A percentile compares a stretch with the other conserved stretches of the same genome.
Conservation (phyloP, 1,140 invertebrate species). For the Formica selysi region DNA sequence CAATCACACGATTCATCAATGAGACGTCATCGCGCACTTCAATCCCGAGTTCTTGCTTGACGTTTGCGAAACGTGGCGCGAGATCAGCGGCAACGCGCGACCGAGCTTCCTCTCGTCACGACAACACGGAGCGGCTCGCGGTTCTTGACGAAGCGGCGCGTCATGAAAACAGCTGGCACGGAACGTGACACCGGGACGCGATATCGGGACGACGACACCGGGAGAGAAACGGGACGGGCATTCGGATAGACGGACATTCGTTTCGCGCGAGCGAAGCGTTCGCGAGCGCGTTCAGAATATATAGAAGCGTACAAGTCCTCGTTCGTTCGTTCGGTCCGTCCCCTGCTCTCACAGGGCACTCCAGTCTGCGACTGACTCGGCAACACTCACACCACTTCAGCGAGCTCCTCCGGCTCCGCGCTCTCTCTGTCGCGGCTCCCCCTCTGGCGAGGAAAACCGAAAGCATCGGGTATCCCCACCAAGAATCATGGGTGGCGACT, state of each 20-base stretch:
- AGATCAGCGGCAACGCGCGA: neutral
- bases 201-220: constrained; percentile 2
- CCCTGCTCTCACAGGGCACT: constrained; percentile 86
- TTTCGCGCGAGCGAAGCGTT: constrained; percentile 65
- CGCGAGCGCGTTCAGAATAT: constrained; percentile 58
- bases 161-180: constrained; percentile 51
- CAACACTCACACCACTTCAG: constrained; percentile 86
- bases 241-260: constrained; percentile 68
- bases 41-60: constrained; percentile 1
- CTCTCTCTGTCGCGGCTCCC: constrained; percentile 76
- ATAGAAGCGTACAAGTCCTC: constrained; percentile 28
- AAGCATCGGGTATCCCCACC: constrained; percentile 79
- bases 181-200: constrained; percentile 14
- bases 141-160: constrained; percentile 37
- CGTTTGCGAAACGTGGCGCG: neutral
- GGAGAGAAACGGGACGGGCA: constrained; percentile 43
- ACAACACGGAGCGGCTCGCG: neutral
- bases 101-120: neutral
- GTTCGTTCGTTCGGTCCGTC: constrained; percentile 82
- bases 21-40: constrained; percentile 45
- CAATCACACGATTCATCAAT: constrained; percentile 4
- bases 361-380: constrained; percentile 86
- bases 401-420: constrained; percentile 78
- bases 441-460: constrained; percentile 82
- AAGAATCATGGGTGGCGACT: constrained; percentile 38